Evolutionary conservation across 2,113 vertebrate species (phyloP), one percentile per base, ranked within the genome.

Genomic region (Otus sunia): DNA sequence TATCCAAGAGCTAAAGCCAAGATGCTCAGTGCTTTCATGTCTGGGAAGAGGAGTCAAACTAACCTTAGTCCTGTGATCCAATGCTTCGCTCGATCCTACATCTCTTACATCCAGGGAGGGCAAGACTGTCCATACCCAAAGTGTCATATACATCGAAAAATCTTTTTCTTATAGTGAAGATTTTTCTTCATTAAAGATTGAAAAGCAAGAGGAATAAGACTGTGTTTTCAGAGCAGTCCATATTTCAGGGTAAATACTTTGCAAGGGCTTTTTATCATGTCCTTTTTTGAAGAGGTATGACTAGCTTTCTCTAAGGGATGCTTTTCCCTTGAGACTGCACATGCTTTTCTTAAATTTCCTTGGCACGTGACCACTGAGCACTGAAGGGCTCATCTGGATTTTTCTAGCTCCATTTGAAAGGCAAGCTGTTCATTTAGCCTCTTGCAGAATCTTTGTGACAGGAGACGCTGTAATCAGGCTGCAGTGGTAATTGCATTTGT

Each of bases 381-480:
- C 1, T 22, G 71, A 64, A 83, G 79, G 88, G 62, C 43, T 92
- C 1, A 0, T 43, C 34, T 60, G 52, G 62, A 37, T 80, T 63
- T 68, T 77, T 30, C 52, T 86, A 62, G 75, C 73, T 76, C n/a
- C 43, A 2, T 69, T 30, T 84, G 95, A 85, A 92, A 90, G 69
- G 79, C 95, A 95, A 95, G 69, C 82, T 96, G 87, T 85, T 85
- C 83, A 45, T 56, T 21, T 66, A 89, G 79, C 88, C 69, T 63
- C 79, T n/a, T 20, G 32, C 86, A 47, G 86, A 50, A 47, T 47
- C 58, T 3, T 9, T 53, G 10, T 90, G 92, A 73, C 90, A 75
- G 86, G 55, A 88, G 88, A 80, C 1, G 1, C 80, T 37, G 94
- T 53, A 43, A 60, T 76, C 50, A 52, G 59, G 68, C 86, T 67